A percentile compares a stretch with the other conserved stretches of the same genome.
These are phyloP conservation scores for Drosophila sucinea DNA, from an alignment of 1,140 invertebrate genomes.

Conservation along the genomic window DNA sequence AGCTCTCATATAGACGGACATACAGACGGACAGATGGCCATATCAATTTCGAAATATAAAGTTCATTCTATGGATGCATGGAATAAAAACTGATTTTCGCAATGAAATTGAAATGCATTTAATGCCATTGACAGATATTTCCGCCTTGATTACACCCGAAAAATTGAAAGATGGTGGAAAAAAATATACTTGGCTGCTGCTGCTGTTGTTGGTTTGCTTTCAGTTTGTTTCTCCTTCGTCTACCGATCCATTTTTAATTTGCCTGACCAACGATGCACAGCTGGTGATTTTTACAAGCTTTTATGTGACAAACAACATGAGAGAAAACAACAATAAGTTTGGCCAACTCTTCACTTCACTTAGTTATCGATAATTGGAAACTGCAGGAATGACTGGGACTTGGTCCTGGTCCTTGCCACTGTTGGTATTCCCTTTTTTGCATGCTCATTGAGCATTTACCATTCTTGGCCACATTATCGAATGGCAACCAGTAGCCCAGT, in stretches of 20 bases:
- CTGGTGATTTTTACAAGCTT: conserved; percentile 65
- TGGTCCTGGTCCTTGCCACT: conserved; percentile 2
- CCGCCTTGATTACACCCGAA: neutral
- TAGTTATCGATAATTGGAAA: conserved; percentile 78
- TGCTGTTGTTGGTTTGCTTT: conserved; percentile 14
- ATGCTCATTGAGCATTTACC: conserved; percentile 42
- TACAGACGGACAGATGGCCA: too few relatives aligned
- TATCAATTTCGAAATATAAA: too few relatives aligned
- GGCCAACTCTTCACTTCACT: conserved; percentile 65
- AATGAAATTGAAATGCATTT: conserved; percentile 4
- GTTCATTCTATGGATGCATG: neutral
- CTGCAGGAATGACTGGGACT: conserved; percentile 30
- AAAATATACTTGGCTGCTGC: neutral
- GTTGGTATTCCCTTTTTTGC: neutral
- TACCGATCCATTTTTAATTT: conserved; percentile 46
- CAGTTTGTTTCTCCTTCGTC: neutral
- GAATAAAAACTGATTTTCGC: neutral
- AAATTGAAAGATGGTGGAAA: neutral
- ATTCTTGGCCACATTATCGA: conserved; percentile 63
- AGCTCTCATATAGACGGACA: too few relatives aligned
- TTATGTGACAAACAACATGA: conserved; percentile 35
- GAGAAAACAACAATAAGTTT: conserved; percentile 34
- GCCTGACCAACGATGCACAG: conserved; percentile 40
- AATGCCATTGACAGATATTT: neutral
- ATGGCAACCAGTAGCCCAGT: conserved; percentile 22